phyloP scores from a whole-genome alignment of 2,888 invertebrate genomes.

The Hypselothyrea guttata region DNA sequence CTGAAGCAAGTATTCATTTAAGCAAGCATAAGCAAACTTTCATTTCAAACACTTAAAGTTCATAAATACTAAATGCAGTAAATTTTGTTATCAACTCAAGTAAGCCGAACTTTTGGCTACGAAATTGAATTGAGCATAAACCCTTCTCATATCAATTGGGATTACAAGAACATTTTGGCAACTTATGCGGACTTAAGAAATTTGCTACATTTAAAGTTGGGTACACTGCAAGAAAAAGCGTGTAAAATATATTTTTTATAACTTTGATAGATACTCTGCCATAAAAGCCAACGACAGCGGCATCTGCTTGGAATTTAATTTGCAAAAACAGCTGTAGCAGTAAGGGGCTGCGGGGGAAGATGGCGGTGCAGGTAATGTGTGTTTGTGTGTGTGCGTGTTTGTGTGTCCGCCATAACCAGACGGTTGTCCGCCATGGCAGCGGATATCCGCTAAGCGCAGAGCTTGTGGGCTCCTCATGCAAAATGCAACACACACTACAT shows the following conservation, averaged over 20 bases:
- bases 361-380: slow-evolving; percentile 9
- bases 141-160: not conserved
- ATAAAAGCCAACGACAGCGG: slow-evolving; percentile 4
- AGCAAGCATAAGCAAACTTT: not conserved
- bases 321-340: slow-evolving; percentile 10
- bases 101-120: not conserved
- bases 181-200: too few relatives aligned
- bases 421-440: slow-evolving; percentile 38
- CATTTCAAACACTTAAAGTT: too few relatives aligned
- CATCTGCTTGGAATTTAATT: slow-evolving; percentile 28
- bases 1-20: not conserved
- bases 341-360: not conserved
- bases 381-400: too few relatives aligned
- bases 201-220: not conserved
- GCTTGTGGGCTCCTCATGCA: slow-evolving; percentile 44
- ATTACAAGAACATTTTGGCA: too few relatives aligned
- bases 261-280: slow-evolving; percentile 21
- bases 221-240: not conserved
- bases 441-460: slow-evolving; percentile 62
- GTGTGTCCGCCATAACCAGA: slow-evolving; percentile 8
- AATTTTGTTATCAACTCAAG: slow-evolving; percentile 2
- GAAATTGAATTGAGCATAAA: slow-evolving; percentile 41
- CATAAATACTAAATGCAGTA: not conserved
- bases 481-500: slow-evolving; percentile 52
- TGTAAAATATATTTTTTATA: not conserved